phyloP scores from a whole-genome alignment of 2,113 vertebrate genomes.

The Struthidea cinerea region DNA sequence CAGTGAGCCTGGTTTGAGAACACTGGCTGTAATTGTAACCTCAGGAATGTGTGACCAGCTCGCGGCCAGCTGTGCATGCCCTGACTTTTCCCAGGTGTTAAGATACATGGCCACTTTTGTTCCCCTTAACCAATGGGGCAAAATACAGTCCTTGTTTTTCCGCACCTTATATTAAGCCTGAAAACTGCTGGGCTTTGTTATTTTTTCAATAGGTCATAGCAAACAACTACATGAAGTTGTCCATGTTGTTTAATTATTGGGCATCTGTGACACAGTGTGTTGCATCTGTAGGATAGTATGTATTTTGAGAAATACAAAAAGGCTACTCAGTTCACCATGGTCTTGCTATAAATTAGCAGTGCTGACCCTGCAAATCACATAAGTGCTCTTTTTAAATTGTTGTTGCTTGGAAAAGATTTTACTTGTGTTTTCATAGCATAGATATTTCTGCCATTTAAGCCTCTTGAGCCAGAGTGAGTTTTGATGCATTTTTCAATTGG shows the following conservation, averaged over 20 bases:
- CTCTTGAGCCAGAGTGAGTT: neutral
- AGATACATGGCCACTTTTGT: slow-evolving; percentile 72
- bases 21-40: slow-evolving; percentile 84
- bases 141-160: slow-evolving; percentile 55
- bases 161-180: slow-evolving; percentile 12
- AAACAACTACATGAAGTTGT: neutral
- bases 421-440: neutral
- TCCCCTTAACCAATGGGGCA: slow-evolving; percentile 55
- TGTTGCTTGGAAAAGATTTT: neutral
- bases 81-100: slow-evolving; percentile 80
- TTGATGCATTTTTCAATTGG: neutral
- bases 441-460: neutral
- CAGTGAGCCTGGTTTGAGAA: slow-evolving; percentile 74
- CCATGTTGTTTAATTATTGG: neutral
- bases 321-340: neutral
- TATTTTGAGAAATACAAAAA: neutral
- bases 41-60: slow-evolving; percentile 86
- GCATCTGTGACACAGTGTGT: neutral
- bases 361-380: neutral
- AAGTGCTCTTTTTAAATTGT: neutral
- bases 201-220: neutral
- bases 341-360: neutral
- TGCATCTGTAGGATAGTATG: neutral
- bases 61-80: slow-evolving; percentile 75
- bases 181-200: neutral